Percentiles rank a stretch among this genome's conserved stretches.
Evolutionary conservation across 2,797 vertebrate species (phyloP).

Genomic region (Parauchenoglanis punctatus): DNA sequence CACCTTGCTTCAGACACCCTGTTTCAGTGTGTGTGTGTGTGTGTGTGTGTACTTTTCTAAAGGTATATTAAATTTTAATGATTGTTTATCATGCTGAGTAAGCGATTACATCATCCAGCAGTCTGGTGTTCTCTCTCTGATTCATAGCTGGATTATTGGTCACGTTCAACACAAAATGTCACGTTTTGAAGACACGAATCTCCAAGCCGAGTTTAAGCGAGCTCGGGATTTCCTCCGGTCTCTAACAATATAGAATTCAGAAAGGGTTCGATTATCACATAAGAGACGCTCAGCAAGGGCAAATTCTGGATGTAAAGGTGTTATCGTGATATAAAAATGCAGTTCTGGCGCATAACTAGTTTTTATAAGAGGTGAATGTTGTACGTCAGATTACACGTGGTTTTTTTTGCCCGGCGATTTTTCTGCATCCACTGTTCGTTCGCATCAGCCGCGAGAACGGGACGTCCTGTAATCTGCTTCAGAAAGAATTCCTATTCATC

Average conservation of each 20-base stretch:
- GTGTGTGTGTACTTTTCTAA: background rate
- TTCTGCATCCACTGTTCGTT: background rate
- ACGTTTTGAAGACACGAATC: background rate
- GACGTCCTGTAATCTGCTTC: background rate
- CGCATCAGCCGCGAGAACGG: background rate
- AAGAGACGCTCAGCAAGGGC: background rate
- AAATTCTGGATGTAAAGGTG: background rate
- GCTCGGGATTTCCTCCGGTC: background rate
- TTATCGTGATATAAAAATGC: background rate
- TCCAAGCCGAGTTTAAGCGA: background rate
- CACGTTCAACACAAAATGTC: background rate
- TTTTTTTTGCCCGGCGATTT: background rate
- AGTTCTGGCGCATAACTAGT: background rate
- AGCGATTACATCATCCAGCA: slow-evolving; percentile 9
- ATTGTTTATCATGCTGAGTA: slow-evolving; percentile 2
- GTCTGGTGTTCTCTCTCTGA: background rate
- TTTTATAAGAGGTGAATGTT: background rate
- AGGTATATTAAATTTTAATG: slow-evolving; percentile 9
- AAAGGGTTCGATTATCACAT: too few species aligned
- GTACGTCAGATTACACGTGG: too few species aligned
- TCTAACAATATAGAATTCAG: too few species aligned
- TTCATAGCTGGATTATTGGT: background rate
- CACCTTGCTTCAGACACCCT: background rate
- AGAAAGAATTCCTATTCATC: background rate
- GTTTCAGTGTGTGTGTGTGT: background rate